Percentiles rank a stretch among this genome's conserved stretches.
phyloP scores from a whole-genome alignment of 2,888 invertebrate species.

The Hyalella azteca region DNA sequence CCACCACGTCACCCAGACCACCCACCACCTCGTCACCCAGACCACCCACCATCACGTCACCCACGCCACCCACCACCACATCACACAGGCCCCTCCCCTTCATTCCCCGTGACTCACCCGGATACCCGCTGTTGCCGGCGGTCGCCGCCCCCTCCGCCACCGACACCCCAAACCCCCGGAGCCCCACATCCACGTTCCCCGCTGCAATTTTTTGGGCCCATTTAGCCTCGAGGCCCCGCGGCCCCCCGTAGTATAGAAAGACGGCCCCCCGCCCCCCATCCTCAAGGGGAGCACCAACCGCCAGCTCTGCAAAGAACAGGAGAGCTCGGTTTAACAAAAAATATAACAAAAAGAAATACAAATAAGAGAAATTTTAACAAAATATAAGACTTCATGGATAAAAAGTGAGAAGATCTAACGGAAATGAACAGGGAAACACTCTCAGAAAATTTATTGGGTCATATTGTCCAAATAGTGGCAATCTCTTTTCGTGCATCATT shows the following conservation, averaged over 20 bases:
- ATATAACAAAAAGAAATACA: too few species aligned
- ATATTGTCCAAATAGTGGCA: too few species aligned
- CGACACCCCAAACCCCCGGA: not conserved
- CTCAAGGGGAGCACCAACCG: conserved; percentile 73
- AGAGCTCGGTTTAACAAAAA: too few species aligned
- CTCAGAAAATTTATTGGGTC: too few species aligned
- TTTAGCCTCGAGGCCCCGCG: conserved; percentile 43
- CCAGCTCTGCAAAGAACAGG: conserved; percentile 70
- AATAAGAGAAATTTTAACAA: too few species aligned
- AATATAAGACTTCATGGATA: too few species aligned
- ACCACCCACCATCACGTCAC: not conserved
- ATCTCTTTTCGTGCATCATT: too few species aligned
- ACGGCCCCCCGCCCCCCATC: conserved; percentile 69
- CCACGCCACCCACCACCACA: not conserved
- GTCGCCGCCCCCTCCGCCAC: not conserved
- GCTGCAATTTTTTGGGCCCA: conserved; percentile 65
- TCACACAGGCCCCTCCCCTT: too few species aligned
- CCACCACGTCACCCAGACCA: not conserved
- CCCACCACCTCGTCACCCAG: not conserved
- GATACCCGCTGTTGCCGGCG: not conserved
- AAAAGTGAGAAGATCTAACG: too few species aligned
- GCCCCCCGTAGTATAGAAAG: conserved; percentile 68
- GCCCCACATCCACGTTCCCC: conserved; percentile 65
- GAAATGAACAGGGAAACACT: too few species aligned
- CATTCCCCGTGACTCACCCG: too few species aligned